Evolutionary conservation across 2,888 invertebrate species (phyloP), one percentile per base, ranked within the genome.

Genomic region (Mimumesa dahlbomi): DNA sequence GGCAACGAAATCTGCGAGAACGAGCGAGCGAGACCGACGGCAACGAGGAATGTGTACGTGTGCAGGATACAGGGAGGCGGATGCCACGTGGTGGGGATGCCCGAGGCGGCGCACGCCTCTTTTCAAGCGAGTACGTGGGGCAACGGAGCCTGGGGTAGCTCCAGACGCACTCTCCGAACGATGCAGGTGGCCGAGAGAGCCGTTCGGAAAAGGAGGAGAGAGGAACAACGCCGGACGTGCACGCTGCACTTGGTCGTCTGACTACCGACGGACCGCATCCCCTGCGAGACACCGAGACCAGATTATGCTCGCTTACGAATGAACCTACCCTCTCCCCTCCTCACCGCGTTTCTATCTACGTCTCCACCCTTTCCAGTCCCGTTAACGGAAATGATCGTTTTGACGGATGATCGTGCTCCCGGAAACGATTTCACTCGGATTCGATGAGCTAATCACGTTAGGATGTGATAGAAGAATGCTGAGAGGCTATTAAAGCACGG

Each of bases 61-160:
- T 57, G 67, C 65, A 76, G 79, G 75, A 77, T 79, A 81, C 79
- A 82, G 84, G 82, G 84, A 7, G 4, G 84, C 81, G 84, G 83
- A 67, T 54, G 75, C 52, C 66, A 48, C 63, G 62, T 77, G 61
- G 84, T 84, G 84, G 84, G 84, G 77, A 77, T 43, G 19, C 45
- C 53, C 83, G 80, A 81, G 84, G 84, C 84, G 84, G 84, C 84
- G 84, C 84, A 82, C 83, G 76, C 82, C 82, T 76, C 76, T 82
- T 78, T 74, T 72, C 62, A 75, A 73, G 75, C 74, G 68, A 62
- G 61, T 74, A 73, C 76, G 78, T 76, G 74, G 67, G 73, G 66
- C 77, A 66, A 71, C 70, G 21, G 67, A 62, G 69, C 62, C 75
- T 65, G 77, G 75, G 74, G 62, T 77, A 56, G 66, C 75, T 72